Evolutionary conservation across 2,113 vertebrate species (phyloP).

Genomic region (Emydura subglobosa): DNA sequence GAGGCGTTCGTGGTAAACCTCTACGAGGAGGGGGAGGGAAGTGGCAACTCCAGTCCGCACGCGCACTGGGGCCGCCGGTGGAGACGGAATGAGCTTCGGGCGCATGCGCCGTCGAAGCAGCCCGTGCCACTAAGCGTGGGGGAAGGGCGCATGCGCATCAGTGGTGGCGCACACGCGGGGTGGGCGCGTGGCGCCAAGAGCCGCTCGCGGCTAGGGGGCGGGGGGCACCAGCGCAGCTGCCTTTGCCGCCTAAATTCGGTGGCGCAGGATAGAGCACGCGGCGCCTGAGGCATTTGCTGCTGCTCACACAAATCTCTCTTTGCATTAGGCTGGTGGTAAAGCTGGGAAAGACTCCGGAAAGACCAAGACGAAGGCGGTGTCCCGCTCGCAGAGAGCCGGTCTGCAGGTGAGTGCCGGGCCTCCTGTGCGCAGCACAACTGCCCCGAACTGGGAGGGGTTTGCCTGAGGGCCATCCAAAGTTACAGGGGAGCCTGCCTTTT

Average conservation of each 20-base stretch:
- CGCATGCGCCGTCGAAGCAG: conserved; percentile 8
- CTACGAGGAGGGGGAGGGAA: background rate
- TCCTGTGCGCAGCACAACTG: background rate
- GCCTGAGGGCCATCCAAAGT: background rate
- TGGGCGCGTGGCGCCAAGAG: accelerated
- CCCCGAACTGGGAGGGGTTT: background rate
- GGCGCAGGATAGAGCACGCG: background rate
- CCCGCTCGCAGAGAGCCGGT: conserved; percentile 95
- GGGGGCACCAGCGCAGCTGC: background rate
- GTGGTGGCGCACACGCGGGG: background rate
- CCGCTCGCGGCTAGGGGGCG: background rate
- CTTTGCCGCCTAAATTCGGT: accelerated
- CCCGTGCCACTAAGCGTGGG: background rate
- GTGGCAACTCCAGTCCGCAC: background rate
- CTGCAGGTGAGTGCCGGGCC: conserved; percentile 87
- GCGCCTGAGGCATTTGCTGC: background rate
- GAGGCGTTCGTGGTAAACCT: background rate
- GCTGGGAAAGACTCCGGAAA: conserved; percentile 98
- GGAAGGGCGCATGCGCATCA: background rate
- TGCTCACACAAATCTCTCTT: background rate
- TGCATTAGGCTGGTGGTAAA: conserved; percentile 92
- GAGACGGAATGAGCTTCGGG: background rate
- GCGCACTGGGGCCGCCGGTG: background rate
- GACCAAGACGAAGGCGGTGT: conserved; percentile 97
- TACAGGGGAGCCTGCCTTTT: background rate